A percentile compares a stretch with the other conserved stretches of the same genome.
These are phyloP conservation scores for Australoheros scitulus DNA, from an alignment of 2,113 vertebrate species.

Conservation along the genomic window DNA sequence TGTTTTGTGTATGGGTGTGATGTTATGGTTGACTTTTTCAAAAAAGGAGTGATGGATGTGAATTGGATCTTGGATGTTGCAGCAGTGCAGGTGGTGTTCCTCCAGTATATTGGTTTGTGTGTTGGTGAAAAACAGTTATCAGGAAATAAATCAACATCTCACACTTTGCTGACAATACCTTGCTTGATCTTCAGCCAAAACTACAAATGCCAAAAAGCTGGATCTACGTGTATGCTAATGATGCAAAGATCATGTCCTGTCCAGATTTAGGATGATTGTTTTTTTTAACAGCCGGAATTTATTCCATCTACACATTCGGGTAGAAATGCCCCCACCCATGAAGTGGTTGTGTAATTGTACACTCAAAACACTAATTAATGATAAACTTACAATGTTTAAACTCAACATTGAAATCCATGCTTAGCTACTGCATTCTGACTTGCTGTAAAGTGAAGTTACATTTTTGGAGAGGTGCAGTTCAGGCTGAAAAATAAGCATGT, in stretches of 20 bases:
- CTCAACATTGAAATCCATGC: not conserved
- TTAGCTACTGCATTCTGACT: not conserved
- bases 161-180: not conserved
- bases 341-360: no score
- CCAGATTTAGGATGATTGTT: no score
- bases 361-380: no score
- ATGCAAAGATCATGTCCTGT: no score
- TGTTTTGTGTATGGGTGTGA: not conserved
- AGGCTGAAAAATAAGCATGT: not conserved
- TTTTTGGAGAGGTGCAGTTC: not conserved
- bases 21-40: not conserved
- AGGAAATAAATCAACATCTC: not conserved
- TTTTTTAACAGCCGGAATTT: not conserved
- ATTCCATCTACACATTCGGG: not conserved
- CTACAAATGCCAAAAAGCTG: not conserved
- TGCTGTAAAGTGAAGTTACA: not conserved
- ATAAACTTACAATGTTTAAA: not conserved
- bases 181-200: not conserved
- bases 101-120: not conserved
- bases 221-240: no score
- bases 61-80: not conserved
- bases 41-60: not conserved
- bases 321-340: not conserved
- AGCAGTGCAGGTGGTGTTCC: not conserved
- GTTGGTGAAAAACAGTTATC: rapidly evolving